Evolutionary conservation across 2,888 invertebrate genomes (phyloP).

Genomic region (Cephus runcator): DNA sequence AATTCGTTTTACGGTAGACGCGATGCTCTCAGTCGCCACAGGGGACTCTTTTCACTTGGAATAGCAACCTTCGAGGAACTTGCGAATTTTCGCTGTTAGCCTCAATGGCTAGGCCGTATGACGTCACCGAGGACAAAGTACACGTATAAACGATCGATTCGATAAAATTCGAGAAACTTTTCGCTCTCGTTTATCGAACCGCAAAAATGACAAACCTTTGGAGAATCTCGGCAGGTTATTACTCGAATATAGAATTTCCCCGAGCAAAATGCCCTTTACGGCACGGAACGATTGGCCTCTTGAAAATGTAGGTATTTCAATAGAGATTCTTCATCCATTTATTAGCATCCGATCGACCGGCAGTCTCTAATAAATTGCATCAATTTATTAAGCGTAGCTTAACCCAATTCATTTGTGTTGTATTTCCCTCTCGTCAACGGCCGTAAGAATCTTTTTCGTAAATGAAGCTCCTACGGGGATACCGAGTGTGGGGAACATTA

Average conservation of each 20-base stretch:
- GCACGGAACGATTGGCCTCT: not conserved
- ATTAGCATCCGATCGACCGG: not conserved
- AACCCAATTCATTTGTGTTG: slow-evolving; percentile 25
- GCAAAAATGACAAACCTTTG: not conserved
- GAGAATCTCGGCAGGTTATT: not conserved
- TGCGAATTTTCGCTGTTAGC: not conserved
- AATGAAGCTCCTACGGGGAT: not conserved
- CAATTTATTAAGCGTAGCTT: slow-evolving; percentile 17
- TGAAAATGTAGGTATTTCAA: not conserved
- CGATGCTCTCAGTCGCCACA: not conserved
- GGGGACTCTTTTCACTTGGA: not conserved
- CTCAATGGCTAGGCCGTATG: not conserved
- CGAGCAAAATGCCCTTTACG: not conserved
- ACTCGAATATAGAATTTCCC: not conserved
- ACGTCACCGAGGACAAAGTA: not conserved
- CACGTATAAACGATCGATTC: not conserved
- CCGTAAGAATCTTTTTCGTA: slow-evolving; percentile 20
- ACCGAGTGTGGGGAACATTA: not conserved
- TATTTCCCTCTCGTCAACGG: slow-evolving; percentile 30
- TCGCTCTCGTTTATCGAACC: not conserved
- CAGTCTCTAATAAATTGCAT: slow-evolving; percentile 27
- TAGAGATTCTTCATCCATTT: not conserved
- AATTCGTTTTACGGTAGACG: not conserved
- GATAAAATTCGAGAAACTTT: not conserved
- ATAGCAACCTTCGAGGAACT: not conserved